Evolutionary conservation across 2,113 vertebrate species (phyloP).

Genomic region (Rhegmatorhina hoffmannsi): DNA sequence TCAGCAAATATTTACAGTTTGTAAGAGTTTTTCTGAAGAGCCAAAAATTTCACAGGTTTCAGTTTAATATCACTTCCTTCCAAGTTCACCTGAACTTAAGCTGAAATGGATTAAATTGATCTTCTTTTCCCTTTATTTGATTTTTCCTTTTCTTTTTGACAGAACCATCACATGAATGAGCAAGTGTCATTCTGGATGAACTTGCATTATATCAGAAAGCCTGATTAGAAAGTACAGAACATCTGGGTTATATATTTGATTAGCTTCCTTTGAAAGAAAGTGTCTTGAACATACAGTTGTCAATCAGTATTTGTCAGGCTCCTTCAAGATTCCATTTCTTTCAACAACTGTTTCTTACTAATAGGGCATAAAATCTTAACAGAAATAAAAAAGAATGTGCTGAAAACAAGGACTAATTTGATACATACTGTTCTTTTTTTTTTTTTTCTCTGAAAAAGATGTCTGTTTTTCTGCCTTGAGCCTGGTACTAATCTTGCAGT

Average conservation of each 20-base stretch:
- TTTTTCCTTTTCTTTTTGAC: background rate
- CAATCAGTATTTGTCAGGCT: background rate
- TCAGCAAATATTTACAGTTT: slow-evolving; percentile 15
- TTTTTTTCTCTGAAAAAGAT: background rate
- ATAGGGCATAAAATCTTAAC: background rate
- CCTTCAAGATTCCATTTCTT: slow-evolving; percentile 4
- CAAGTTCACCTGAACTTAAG: background rate
- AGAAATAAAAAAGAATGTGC: background rate
- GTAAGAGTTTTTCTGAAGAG: background rate
- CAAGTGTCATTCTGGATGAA: slow-evolving; percentile 34
- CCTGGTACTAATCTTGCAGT: background rate
- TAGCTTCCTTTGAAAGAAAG: background rate
- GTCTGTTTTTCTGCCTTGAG: background rate
- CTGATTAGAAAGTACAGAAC: slow-evolving; percentile 49
- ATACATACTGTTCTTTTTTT: background rate
- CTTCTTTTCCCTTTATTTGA: slow-evolving; percentile 23
- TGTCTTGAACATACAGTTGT: background rate
- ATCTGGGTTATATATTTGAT: slow-evolving; percentile 40
- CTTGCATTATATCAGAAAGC: slow-evolving; percentile 31
- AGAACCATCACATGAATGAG: slow-evolving; percentile 10
- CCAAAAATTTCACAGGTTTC: background rate
- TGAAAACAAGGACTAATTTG: background rate
- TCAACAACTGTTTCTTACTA: background rate
- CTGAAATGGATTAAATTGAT: slow-evolving; percentile 42
- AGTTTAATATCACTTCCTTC: background rate